Conservation (phyloP, 1,140 invertebrate species). For the Lepidurus apus region DNA sequence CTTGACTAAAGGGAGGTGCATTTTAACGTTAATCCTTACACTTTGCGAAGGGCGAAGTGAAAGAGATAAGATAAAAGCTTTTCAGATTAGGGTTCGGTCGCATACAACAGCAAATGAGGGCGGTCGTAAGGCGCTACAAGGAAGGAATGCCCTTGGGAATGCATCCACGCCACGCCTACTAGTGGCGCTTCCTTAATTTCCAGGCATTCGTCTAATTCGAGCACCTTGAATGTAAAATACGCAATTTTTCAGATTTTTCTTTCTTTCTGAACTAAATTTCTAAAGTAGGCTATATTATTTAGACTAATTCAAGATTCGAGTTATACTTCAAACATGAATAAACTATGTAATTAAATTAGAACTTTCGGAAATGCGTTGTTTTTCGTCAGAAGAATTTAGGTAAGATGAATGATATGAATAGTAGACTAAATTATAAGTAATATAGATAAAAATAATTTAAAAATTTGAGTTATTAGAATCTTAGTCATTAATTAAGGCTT, state of each 20-base stretch:
- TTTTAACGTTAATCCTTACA: background rate
- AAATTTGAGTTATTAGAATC: background rate
- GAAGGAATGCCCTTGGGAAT: background rate
- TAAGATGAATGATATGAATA: no score
- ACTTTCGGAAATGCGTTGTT: no score
- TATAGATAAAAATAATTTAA: no score
- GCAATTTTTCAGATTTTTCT: background rate
- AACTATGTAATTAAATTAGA: no score
- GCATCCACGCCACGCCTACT: background rate
- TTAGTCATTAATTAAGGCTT: background rate
- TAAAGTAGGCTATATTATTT: background rate
- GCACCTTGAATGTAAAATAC: background rate
- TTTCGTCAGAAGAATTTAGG: no score
- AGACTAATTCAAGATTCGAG: no score
- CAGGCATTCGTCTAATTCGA: background rate
- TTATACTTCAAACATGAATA: no score
- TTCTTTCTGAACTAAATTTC: background rate
- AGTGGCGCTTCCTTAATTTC: background rate
- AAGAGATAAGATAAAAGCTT: background rate
- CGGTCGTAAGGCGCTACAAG: background rate
- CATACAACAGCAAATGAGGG: background rate
- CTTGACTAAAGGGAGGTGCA: no score
- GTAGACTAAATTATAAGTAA: no score
- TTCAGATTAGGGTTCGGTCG: background rate
- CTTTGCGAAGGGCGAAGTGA: background rate